phyloP scores from a whole-genome alignment of 2,113 vertebrate species.

The Stigmatopora argus region DNA sequence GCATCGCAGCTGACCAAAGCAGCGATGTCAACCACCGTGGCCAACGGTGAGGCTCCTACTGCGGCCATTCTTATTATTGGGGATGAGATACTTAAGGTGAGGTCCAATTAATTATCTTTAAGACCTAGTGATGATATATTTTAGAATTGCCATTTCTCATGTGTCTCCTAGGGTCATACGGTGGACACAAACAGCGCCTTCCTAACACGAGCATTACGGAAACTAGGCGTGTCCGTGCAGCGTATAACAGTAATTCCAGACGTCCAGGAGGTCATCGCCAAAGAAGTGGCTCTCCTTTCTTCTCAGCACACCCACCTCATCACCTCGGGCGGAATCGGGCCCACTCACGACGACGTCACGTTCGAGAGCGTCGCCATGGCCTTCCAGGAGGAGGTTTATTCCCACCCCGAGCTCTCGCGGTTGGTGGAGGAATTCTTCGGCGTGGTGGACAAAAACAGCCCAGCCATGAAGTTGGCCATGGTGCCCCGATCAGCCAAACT shows the following conservation, averaged over 20 bases:
- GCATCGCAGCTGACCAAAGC: slow-evolving; percentile 48
- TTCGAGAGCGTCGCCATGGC: slow-evolving; percentile 86
- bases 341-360: slow-evolving; percentile 93
- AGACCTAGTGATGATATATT: neutral
- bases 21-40: slow-evolving; percentile 67
- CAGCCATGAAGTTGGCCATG: slow-evolving; percentile 80
- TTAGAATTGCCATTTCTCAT: neutral
- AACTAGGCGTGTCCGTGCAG: slow-evolving; percentile 81
- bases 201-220: slow-evolving; percentile 79
- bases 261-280: slow-evolving; percentile 77
- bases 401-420: slow-evolving; percentile 77
- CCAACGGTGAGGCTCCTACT: slow-evolving; percentile 59
- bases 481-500: slow-evolving; percentile 81
- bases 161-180: slow-evolving; percentile 78
- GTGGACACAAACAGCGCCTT: slow-evolving; percentile 90
- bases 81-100: slow-evolving; percentile 93
- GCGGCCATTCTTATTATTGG: slow-evolving; percentile 91
- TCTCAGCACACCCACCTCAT: slow-evolving; percentile 80
- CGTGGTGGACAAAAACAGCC: slow-evolving; percentile 46
- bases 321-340: slow-evolving; percentile 88
- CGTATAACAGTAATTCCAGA: slow-evolving; percentile 85
- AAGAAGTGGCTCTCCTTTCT: slow-evolving; percentile 78
- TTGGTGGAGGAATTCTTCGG: slow-evolving; percentile 75
- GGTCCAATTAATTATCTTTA: neutral
- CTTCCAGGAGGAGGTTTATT: slow-evolving; percentile 75